A percentile compares a stretch with the other conserved stretches of the same genome.
Evolutionary conservation across 2,888 invertebrate species (phyloP).

Genomic region (Acanthosepion pharaonis): DNA sequence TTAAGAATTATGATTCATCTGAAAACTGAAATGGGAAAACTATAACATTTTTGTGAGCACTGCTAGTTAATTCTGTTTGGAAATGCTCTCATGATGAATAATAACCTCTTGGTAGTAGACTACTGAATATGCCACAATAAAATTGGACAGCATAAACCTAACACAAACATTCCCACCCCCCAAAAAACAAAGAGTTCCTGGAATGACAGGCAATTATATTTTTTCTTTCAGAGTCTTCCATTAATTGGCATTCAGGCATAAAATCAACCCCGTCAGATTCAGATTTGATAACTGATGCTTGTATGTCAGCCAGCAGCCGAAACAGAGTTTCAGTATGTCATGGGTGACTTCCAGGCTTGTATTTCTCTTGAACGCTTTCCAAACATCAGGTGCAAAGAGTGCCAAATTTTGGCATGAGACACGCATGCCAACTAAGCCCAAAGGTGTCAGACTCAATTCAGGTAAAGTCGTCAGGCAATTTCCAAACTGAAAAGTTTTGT

Average conservation of each 20-base stretch:
- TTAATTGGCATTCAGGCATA: background rate
- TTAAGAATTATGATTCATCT: too few species aligned
- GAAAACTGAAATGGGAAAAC: too few species aligned
- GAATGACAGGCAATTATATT: background rate
- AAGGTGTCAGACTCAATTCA: background rate
- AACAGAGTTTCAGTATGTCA: background rate
- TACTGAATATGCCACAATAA: too few species aligned
- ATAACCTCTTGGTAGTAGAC: too few species aligned
- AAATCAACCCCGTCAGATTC: background rate
- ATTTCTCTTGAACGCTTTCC: background rate
- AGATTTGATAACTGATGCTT: background rate
- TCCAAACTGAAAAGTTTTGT: too few species aligned
- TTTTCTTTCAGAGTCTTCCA: background rate
- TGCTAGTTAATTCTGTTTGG: too few species aligned
- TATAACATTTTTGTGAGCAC: too few species aligned
- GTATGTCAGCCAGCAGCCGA: background rate
- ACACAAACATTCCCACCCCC: too few species aligned
- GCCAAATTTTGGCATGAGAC: background rate
- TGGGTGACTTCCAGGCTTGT: background rate
- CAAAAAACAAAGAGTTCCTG: too few species aligned
- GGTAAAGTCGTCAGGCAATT: background rate
- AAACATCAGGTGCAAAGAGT: background rate
- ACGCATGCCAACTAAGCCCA: background rate
- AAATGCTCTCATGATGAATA: too few species aligned
- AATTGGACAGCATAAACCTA: too few species aligned